Base-by-base conservation (phyloP, 2,797 vertebrate genomes). In the Peromyscus nudipes region DNA sequence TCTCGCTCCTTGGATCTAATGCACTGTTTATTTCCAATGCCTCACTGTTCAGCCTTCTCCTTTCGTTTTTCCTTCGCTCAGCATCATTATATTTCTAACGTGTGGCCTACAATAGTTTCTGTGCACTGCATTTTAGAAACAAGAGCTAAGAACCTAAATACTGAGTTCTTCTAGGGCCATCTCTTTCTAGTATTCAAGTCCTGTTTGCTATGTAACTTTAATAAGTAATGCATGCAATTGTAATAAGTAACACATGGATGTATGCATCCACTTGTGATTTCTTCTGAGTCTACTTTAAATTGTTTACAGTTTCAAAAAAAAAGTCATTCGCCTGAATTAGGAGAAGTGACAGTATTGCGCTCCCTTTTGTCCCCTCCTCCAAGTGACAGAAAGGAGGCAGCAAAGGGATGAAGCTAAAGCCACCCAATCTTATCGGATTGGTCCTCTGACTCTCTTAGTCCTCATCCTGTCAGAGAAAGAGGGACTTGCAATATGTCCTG, bases 381-480 rank as follows among this genome's bases (percentile, higher is more conserved):
- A 90, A 82, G 6, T 31, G 52, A 84, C 52, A 75, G 52, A 83
- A 91, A 90, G 37, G 21, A 27, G 19, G 19, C 40, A 73, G 64
- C 27, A 65, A 92, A 93, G 73, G 65, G 27, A 89, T 40, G 46
- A 37, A 12, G 23, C 89, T 89, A 76, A 97, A 67, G 37, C 55
- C 27, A 93, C 10, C 67, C 80, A 60, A 86, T 64, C 37, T 92
- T 65, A 62, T 40, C 71, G 97, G 40, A 91, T 25, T 52, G 2
- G 67, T 65, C 43, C 46, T 89, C 83, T 87, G 71, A 94, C 37
- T 83, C 69, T 79, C 76, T 77, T 55, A 89, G 80, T 60, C 10
- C 25, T 62, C 49, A 29, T 40, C 8, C 49, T 67, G 91, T 96
- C 77, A 43, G 14, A 83, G 55, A 34, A 62, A 64, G 0, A 37